These are phyloP conservation scores for Empidonax traillii DNA, from an alignment of 2,113 vertebrate species.

Conservation along the genomic window DNA sequence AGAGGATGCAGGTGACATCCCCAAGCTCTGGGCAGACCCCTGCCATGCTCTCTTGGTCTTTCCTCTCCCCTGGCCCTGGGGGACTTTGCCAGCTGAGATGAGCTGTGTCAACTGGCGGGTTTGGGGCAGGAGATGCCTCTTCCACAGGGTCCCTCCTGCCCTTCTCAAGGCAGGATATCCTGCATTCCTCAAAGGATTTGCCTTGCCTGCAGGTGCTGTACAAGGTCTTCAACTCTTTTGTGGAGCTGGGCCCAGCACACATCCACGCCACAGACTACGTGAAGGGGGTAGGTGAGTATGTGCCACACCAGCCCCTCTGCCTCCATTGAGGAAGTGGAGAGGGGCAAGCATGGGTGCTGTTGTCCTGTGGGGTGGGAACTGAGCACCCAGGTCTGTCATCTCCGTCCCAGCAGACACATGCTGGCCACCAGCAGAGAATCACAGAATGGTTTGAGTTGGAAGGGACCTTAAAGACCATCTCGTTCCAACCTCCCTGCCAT, in stretches of 20 bases:
- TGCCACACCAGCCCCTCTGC: not conserved
- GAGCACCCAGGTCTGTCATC: not conserved
- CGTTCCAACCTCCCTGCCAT: not conserved
- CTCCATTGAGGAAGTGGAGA: not conserved
- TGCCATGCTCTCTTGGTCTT: not conserved
- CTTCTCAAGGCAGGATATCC: not conserved
- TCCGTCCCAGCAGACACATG: not conserved
- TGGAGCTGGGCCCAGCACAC: slow-evolving; percentile 87
- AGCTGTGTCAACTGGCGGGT: not conserved
- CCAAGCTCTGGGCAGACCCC: not conserved
- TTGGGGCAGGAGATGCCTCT: not conserved
- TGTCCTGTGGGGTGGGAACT: not conserved
- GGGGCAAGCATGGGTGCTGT: not conserved
- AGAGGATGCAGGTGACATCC: not conserved
- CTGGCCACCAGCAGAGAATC: fast-evolving
- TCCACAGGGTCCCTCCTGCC: not conserved
- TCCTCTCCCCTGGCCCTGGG: not conserved
- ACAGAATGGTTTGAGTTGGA: not conserved
- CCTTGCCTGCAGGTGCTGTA: slow-evolving; percentile 84
- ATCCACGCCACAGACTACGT: slow-evolving; percentile 88
- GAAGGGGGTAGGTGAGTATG: slow-evolving; percentile 94
- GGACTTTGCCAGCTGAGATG: not conserved
- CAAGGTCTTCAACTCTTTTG: slow-evolving; percentile 96
- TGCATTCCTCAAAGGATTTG: not conserved
- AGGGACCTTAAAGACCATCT: not conserved